Evolutionary conservation across 2,797 vertebrate genomes (phyloP), one percentile per base, ranked within the genome.

Genomic region (Heterohyrax brucei): DNA sequence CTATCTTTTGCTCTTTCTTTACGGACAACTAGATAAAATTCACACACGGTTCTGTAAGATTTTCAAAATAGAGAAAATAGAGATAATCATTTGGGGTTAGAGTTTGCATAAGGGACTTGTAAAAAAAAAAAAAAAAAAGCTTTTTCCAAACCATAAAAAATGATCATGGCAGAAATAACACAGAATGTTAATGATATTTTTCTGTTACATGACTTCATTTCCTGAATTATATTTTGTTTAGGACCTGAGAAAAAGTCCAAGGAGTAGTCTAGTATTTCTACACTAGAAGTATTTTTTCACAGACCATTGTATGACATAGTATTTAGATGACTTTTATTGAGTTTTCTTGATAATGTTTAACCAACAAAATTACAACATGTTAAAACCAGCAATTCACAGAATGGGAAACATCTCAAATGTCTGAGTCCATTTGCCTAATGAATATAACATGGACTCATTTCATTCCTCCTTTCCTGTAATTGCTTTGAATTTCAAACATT

Each of bases 401-500:
- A 73, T 95, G 85, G 95, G 85, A 97, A 96, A 80, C 66, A 95
- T 92, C 91, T 94, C 90, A 88, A 93, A 92, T 80, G 66, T 92
- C 79, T 89, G 88, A 87, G 95, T 56, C 78, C 83, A 78, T 96
- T 96, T 96, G 87, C 59, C 26, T 95, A 97, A 96, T 96, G 95
- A 96, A 96, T 96, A 93, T 96, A 97, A 96, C 90, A 87, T 94
- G 89, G 94, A 92, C 81, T 88, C 39, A 80, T 93, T 97, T 97
- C 86, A 95, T 93, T 94, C 44, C 28, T 87, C 68, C 79, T 95
- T 96, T 94, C 93, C 87, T 97, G 90, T 75, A 96, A 95, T 94
- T 96, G 89, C 73, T 97, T 95, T 96, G 89, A 94, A 93, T 96
- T 96, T 97, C 82, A 94, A 92, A 95, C 95, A 97, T 97, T 98